Evolutionary conservation across 2,797 vertebrate genomes (phyloP).

Genomic region (Peromyscus eremicus): DNA sequence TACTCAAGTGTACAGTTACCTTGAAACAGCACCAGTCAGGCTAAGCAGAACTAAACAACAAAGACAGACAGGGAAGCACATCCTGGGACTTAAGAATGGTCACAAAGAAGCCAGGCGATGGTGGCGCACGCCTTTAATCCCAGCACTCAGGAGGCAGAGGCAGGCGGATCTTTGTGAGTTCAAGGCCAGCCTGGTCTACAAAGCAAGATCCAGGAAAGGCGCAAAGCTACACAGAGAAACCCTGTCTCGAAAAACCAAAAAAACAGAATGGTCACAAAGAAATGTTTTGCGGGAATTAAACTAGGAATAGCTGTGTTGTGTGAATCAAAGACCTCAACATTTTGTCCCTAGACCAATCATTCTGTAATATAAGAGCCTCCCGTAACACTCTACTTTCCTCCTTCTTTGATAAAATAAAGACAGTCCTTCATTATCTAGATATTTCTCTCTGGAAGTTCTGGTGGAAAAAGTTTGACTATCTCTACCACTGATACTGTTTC

Average conservation of each 20-base stretch:
- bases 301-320: neutral
- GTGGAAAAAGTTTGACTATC: neutral
- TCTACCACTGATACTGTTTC: conserved; percentile 42
- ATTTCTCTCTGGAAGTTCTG: conserved; percentile 14
- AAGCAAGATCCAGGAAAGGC: too few relatives aligned
- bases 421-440: neutral
- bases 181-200: too few relatives aligned
- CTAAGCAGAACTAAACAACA: conserved; percentile 21
- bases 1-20: conserved; percentile 35
- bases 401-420: conserved; percentile 40
- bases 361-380: conserved; percentile 33
- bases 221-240: too few relatives aligned
- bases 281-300: conserved; percentile 40
- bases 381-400: neutral
- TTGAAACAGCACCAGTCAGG: conserved; percentile 43
- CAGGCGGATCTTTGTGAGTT: too few relatives aligned
- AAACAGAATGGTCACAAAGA: conserved; percentile 29
- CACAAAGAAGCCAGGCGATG: too few relatives aligned
- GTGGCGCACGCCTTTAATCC: too few relatives aligned
- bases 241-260: too few relatives aligned
- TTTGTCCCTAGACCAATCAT: neutral
- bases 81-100: conserved; percentile 48
- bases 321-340: neutral
- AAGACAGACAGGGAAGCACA: neutral
- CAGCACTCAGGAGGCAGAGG: too few relatives aligned